Conservation (phyloP, 2,797 vertebrate species). For the Leuciscus waleckii region DNA sequence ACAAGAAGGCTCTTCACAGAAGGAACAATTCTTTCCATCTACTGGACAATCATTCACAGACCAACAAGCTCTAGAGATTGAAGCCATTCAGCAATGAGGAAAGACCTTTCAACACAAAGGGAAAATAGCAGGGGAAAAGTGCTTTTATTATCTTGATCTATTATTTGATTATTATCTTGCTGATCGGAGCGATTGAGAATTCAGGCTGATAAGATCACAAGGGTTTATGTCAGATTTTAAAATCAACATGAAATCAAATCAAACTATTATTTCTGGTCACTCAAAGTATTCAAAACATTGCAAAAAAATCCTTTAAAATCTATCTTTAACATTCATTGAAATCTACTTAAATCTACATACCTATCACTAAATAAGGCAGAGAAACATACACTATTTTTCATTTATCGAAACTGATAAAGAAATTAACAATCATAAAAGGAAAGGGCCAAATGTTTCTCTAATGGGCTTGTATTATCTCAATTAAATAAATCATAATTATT, state of each 20-base stretch:
- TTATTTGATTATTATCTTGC: too few species aligned
- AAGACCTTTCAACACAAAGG: slow-evolving; percentile 29
- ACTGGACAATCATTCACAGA: not conserved
- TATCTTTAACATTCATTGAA: not conserved
- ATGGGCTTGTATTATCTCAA: not conserved
- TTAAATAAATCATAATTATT: slow-evolving; percentile 27
- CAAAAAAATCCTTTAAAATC: not conserved
- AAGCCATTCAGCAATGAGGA: not conserved
- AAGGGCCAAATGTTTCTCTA: not conserved
- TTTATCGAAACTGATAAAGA: not conserved
- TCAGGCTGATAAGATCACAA: slow-evolving; percentile 4
- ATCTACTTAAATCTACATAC: not conserved
- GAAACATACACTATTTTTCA: not conserved
- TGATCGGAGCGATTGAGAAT: slow-evolving; percentile 7
- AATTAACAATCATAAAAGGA: not conserved
- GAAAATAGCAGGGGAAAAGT: not conserved
- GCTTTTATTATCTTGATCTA: too few species aligned
- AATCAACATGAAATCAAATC: slow-evolving; percentile 13
- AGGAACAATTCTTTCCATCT: not conserved
- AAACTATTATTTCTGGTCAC: not conserved
- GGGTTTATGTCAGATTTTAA: not conserved
- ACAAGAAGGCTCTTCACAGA: slow-evolving; percentile 26
- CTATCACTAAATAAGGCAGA: not conserved
- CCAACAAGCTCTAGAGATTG: not conserved
- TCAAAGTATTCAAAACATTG: not conserved